These are phyloP conservation scores for Rhabdomys pumilio DNA, from an alignment of 2,797 vertebrate genomes.

Conservation along the genomic window DNA sequence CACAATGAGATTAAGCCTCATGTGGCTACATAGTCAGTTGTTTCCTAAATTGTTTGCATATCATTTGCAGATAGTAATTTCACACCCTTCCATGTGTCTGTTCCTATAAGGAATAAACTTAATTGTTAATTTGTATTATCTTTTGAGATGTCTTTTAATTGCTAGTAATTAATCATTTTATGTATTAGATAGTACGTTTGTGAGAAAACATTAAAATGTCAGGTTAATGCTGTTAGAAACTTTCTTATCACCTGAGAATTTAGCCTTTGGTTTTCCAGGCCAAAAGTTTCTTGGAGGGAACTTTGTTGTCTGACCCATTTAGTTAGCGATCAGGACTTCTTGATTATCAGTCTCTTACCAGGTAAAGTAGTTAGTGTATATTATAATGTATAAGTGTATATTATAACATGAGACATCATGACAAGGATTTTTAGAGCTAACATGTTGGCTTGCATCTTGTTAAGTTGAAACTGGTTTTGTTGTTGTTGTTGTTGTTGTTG, in stretches of 20 bases:
- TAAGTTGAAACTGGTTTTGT: slow-evolving; percentile 61
- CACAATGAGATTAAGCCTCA: slow-evolving; percentile 45
- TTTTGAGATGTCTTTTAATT: slow-evolving; percentile 66
- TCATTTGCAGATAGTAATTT: slow-evolving; percentile 34
- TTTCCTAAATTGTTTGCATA: slow-evolving; percentile 2
- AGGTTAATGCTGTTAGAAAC: neutral
- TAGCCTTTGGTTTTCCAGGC: neutral
- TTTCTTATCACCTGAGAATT: slow-evolving; percentile 66
- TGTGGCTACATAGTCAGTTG: neutral
- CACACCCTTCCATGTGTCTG: slow-evolving; percentile 20
- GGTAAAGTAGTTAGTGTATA: slow-evolving; percentile 59
- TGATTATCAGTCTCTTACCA: slow-evolving; percentile 48
- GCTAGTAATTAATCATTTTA: slow-evolving; percentile 68
- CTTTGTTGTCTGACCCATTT: slow-evolving; percentile 53
- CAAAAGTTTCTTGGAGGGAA: neutral
- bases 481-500: slow-evolving; percentile 38
- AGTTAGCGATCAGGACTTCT: slow-evolving; percentile 31
- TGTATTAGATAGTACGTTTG: slow-evolving; percentile 63
- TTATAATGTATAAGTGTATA: slow-evolving; percentile 56
- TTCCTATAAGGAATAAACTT: slow-evolving; percentile 60
- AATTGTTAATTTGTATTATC: slow-evolving; percentile 27
- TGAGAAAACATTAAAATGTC: slow-evolving; percentile 64
- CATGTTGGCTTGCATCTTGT: neutral
- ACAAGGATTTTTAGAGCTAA: slow-evolving; percentile 44
- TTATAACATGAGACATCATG: slow-evolving; percentile 57